These are phyloP conservation scores for Threskiornis aethiopicus DNA, from an alignment of 2,797 vertebrate genomes.

Conservation along the genomic window DNA sequence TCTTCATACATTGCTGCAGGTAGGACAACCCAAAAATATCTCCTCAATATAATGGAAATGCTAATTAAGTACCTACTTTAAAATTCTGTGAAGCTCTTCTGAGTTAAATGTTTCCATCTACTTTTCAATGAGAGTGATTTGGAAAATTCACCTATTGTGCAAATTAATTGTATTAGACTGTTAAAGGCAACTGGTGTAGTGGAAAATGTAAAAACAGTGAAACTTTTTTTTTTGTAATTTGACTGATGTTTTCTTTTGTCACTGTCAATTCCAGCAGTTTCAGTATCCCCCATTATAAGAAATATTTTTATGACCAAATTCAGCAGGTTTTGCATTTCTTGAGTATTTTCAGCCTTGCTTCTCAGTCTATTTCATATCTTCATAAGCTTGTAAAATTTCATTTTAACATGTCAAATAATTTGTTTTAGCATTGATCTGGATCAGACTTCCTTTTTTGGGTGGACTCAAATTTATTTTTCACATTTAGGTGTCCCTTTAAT, in stretches of 20 bases:
- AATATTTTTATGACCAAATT: neutral
- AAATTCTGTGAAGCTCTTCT: neutral
- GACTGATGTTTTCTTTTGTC: neutral
- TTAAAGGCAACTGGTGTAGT: neutral
- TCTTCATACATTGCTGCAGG: neutral
- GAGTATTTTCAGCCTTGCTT: neutral
- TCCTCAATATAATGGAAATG: neutral
- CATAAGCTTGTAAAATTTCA: neutral
- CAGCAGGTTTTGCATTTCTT: neutral
- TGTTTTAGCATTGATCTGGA: neutral
- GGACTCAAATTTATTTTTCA: neutral
- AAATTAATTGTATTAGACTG: neutral
- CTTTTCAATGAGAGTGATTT: neutral
- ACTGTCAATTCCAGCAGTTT: neutral
- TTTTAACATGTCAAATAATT: neutral
- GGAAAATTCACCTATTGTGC: neutral
- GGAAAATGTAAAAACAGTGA: neutral
- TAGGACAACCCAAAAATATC: neutral
- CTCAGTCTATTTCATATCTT: neutral
- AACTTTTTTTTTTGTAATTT: neutral
- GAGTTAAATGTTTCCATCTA: neutral
- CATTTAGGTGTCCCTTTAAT: neutral
- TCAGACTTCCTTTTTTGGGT: neutral
- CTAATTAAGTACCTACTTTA: neutral
- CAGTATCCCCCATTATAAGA: neutral